phyloP scores from a whole-genome alignment of 1,140 invertebrate genomes.

The Phthorimaea operculella region DNA sequence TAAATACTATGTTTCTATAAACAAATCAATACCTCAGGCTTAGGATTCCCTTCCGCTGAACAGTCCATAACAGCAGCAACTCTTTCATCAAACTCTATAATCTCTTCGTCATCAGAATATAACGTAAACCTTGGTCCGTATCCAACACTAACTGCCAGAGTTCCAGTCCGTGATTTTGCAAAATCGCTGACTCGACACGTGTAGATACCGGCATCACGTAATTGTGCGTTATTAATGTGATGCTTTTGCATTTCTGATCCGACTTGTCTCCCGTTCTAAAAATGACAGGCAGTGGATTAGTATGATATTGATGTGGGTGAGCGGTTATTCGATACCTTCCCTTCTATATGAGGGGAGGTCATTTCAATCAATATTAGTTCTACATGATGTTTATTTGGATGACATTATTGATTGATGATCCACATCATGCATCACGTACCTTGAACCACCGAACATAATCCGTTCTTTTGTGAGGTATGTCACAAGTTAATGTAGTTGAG shows the following conservation, averaged over 20 bases:
- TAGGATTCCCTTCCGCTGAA: slow-evolving; percentile 17
- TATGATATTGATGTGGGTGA: too few species aligned
- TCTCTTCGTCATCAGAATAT: slow-evolving; percentile 12
- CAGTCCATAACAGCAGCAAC: slow-evolving; percentile 18
- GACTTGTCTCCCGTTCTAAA: background rate
- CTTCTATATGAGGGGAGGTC: too few species aligned
- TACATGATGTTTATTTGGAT: too few species aligned
- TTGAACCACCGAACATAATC: slow-evolving; percentile 30
- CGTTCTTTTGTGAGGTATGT: slow-evolving; percentile 11
- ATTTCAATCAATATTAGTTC: too few species aligned
- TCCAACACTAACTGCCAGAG: slow-evolving; percentile 19
- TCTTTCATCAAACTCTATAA: slow-evolving; percentile 14
- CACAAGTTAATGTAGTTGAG: slow-evolving; percentile 17
- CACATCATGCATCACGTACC: slow-evolving; percentile 17
- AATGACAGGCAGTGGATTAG: too few species aligned
- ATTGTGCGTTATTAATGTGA: slow-evolving; percentile 6
- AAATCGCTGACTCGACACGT: slow-evolving; percentile 29
- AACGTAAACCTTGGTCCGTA: slow-evolving; percentile 20
- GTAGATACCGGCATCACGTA: slow-evolving; percentile 20
- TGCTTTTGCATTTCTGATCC: too few species aligned
- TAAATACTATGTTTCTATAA: too few species aligned
- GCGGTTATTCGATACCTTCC: too few species aligned
- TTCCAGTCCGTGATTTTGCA: slow-evolving; percentile 10
- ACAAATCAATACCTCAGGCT: slow-evolving; percentile 26
- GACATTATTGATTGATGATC: too few species aligned